Evolutionary conservation across 2,888 invertebrate species (phyloP), one percentile per base, ranked within the genome.

Genomic region (Tenthredo distinguenda): DNA sequence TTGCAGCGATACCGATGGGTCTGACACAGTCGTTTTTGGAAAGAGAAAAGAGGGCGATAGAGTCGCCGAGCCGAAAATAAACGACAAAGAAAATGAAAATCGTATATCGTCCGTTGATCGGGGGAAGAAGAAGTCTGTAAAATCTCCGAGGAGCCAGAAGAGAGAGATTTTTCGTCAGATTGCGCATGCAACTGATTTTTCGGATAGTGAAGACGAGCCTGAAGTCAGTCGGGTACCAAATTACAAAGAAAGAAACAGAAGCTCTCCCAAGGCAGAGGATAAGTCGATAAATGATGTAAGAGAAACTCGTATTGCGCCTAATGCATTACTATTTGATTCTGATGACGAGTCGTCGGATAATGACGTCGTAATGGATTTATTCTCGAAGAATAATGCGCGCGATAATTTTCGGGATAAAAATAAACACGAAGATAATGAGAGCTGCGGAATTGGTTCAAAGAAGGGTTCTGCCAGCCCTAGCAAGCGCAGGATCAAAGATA

Each of bases 341-440:
- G 26, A n/a, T n/a, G 68, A 68, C 68, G 83, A 83, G 34, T 68
- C 47, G 21, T 68, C 47, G n/a, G 10, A 31, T 18, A 26, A 31
- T n/a, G 71, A 71, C 43, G 71, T 68, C 47, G 34, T 21, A 15
- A 68, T 47, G 43, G 71, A 5, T n/a, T 83, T 62, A 6, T 10
- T 0, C 6, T 47, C 43, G n/a, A 83, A 31, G 50, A 43, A 50
- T 47, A 34, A 68, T 26, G 34, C 68, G 6, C 15, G 68, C 47
- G 37, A 40, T 50, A 9, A 71, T 68, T 83, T n/a, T 47, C 68
- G 21, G 47, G 47, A n/a, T 40, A 31, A 83, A 83, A 50, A 47
- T 37, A 83, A 71, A 15, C 21, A 62, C 47, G 1, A 31, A 34
- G 18, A 55, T 2, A 0, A 26, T 40, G 15, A 40, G 37, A 62